phyloP scores from a whole-genome alignment of 2,888 invertebrate genomes.

The Caenorhabditis macrosperma region DNA sequence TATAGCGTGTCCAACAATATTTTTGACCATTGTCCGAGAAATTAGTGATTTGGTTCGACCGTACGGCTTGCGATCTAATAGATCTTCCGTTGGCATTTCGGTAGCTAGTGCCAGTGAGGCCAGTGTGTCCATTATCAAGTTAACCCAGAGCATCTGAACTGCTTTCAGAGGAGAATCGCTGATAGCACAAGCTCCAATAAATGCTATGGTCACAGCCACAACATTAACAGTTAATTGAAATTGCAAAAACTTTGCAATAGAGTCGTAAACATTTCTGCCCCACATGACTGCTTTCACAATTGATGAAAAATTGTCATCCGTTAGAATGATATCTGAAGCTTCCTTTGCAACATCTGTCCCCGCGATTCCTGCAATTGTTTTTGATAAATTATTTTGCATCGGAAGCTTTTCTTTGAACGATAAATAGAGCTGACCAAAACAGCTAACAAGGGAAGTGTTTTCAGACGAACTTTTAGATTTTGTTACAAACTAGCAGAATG shows the following conservation, averaged over 20 bases:
- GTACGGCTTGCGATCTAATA: constrained; percentile 81
- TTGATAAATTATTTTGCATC: too few species aligned
- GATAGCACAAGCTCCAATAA: constrained; percentile 83
- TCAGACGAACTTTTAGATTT: too few species aligned
- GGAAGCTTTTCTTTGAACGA: too few species aligned
- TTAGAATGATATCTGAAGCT: constrained; percentile 83
- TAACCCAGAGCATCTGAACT: constrained; percentile 83
- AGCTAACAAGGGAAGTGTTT: too few species aligned
- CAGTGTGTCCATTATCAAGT: constrained; percentile 83
- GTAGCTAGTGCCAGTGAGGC: constrained; percentile 83
- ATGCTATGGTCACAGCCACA: constrained; percentile 83
- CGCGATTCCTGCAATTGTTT: constrained; percentile 77
- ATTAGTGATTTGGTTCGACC: constrained; percentile 82
- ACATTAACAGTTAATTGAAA: constrained; percentile 83
- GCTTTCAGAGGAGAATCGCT: constrained; percentile 65
- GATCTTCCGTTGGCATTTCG: constrained; percentile 82
- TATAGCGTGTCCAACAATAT: constrained; percentile 86
- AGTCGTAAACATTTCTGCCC: constrained; percentile 83
- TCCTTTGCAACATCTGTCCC: constrained; percentile 83
- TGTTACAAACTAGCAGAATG: too few species aligned
- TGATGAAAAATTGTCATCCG: constrained; percentile 83
- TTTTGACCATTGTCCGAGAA: constrained; percentile 85
- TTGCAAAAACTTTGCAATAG: constrained; percentile 83
- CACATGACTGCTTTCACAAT: constrained; percentile 84
- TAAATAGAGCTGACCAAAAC: too few species aligned